Evolutionary conservation across 2,797 vertebrate species (phyloP), one percentile per base, ranked within the genome.

Genomic region (Sebastes melanostomus): DNA sequence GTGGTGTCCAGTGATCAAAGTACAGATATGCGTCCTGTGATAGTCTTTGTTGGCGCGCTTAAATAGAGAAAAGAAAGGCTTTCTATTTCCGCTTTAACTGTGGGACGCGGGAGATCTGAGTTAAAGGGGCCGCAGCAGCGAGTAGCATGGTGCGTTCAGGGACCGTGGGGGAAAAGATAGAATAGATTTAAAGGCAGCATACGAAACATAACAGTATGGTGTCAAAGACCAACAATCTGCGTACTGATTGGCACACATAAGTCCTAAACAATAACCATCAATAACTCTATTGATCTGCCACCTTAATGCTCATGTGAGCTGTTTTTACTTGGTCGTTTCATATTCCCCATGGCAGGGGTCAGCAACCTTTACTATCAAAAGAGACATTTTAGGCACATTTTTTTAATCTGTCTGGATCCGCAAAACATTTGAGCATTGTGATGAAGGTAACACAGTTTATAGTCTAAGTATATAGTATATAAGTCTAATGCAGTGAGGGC

Each of bases 31-130:
- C 22, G 32, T 54, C 7, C 42, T 27, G 50, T 24, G 22, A 55
- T 7, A 29, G 59, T 77, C 93, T 91, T 95, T 92, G 94, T 96
- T 96, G 93, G 94, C 95, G 95, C 96, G 94, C 94, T 96, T 96
- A 96, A 95, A 96, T 96, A 96, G 93, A 91, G 94, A 93, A 83
- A 88, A 89, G 60, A 79, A 30, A 30, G 42, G 76, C 32, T 73
- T 73, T 60, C 89, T 90, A 92, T 88, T 96, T 96, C 96, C 96
- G 96, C 89, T 90, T 84, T 84, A 86, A 80, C 76, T 92, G 36
- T 34, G 63, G 87, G 88, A 92, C 93, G 95, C 95, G 95, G 95
- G 96, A 95, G 94, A 94, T 82, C 83, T 56, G 0, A 81, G 29
- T 95, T 96, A 96, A 96, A 95, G 95, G 90, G 69, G 69, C 84